A percentile compares a stretch with the other conserved stretches of the same genome.
Conservation (phyloP, 2,113 vertebrate genomes). For the Pteronura brasiliensis region DNA sequence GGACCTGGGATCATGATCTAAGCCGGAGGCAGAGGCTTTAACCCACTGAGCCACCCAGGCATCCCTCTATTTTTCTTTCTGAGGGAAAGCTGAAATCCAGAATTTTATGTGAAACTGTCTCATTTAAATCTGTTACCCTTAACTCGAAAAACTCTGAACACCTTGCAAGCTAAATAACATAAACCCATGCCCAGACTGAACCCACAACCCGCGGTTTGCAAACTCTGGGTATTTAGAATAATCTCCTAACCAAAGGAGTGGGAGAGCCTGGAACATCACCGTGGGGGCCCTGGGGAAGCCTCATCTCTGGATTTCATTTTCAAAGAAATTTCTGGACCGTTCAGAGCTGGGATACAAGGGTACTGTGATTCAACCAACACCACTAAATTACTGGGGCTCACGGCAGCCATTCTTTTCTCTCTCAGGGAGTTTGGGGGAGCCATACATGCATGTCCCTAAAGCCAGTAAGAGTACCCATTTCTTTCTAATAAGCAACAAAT, state of each 20-base stretch:
- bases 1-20: too few relatives aligned
- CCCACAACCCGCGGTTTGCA: background rate
- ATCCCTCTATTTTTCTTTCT: background rate
- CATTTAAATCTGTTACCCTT: background rate
- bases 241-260: background rate
- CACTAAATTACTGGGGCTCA: background rate
- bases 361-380: background rate
- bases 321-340: background rate
- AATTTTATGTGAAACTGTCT: background rate
- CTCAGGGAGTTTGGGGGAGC: background rate
- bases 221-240: background rate
- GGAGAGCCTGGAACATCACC: background rate
- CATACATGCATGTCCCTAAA: background rate
- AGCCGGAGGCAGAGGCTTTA: too few relatives aligned
- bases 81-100: background rate
- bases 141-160: background rate
- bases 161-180: background rate
- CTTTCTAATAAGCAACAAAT: slow-evolving; percentile 69
- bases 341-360: background rate
- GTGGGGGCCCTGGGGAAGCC: background rate
- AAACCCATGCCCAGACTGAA: background rate
- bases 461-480: background rate
- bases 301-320: background rate
- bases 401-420: background rate
- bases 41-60: too few relatives aligned